phyloP scores from a whole-genome alignment of 2,888 invertebrate species.

The Acanthacorydalis orientalis region DNA sequence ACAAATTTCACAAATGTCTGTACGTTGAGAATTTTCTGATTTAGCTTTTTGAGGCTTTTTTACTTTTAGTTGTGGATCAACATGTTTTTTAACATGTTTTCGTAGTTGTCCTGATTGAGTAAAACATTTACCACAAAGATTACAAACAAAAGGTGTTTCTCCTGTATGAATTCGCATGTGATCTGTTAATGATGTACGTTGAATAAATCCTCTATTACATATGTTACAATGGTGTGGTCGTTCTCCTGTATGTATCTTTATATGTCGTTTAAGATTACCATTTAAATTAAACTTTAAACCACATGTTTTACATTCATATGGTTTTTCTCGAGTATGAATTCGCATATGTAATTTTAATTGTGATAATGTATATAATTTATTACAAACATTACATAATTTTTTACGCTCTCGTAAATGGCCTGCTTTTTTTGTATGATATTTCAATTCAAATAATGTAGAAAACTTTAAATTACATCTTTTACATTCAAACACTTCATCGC shows the following conservation, averaged over 20 bases:
- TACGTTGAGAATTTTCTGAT: not conserved
- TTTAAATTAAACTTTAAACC: slow-evolving; percentile 1
- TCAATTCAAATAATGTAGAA: not conserved
- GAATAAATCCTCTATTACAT: not conserved
- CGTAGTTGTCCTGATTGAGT: not conserved
- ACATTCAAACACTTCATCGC: too few species aligned
- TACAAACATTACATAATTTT: too few species aligned
- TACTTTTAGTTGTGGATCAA: not conserved
- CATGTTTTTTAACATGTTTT: not conserved
- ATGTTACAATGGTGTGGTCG: not conserved
- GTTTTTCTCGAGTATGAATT: not conserved
- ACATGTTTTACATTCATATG: slow-evolving; percentile 6
- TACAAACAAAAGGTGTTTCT: not conserved
- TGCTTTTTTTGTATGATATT: not conserved
- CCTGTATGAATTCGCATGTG: not conserved
- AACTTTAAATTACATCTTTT: too few species aligned
- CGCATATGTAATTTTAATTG: not conserved
- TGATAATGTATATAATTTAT: not conserved
- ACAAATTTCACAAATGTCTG: not conserved
- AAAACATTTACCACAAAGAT: not conserved
- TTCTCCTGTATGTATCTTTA: slow-evolving; percentile 1
- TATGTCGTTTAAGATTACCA: slow-evolving; percentile 6
- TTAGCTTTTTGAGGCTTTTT: not conserved
- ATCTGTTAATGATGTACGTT: not conserved
- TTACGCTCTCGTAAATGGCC: not conserved